These are phyloP conservation scores for Drosophila ezoana DNA, from an alignment of 2,888 invertebrate species.

Conservation along the genomic window DNA sequence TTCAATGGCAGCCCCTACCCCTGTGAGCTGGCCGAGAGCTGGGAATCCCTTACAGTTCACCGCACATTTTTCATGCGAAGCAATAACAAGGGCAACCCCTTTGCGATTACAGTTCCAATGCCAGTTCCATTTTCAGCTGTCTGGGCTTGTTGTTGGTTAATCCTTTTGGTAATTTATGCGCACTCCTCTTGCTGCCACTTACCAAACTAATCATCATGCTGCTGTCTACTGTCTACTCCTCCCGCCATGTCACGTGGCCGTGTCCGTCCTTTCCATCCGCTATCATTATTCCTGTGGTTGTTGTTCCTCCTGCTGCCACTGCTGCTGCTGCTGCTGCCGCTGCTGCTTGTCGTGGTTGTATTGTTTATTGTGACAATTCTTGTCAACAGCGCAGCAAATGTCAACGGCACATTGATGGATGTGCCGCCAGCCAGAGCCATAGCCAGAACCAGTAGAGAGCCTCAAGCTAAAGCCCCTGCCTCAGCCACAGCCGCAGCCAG, in stretches of 20 bases:
- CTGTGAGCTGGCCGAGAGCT: slow-evolving; percentile 4
- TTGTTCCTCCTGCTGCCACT: slow-evolving; percentile 16
- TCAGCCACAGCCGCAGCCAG: slow-evolving; percentile 41
- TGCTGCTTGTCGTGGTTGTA: slow-evolving; percentile 66
- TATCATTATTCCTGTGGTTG: slow-evolving; percentile 56
- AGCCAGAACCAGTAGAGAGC: slow-evolving; percentile 16
- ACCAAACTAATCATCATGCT: slow-evolving; percentile 74
- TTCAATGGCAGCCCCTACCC: slow-evolving; percentile 54
- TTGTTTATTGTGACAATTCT: slow-evolving; percentile 81
- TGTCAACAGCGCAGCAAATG: slow-evolving; percentile 78
- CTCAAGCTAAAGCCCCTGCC: slow-evolving; percentile 14
- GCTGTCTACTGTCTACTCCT: slow-evolving; percentile 22
- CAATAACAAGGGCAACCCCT: slow-evolving; percentile 48
- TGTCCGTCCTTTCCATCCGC: slow-evolving; percentile 40
- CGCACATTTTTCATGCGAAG: slow-evolving; percentile 59
- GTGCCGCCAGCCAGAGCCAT: slow-evolving; percentile 57
- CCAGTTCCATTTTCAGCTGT: slow-evolving; percentile 59
- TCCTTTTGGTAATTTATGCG: slow-evolving; percentile 79
- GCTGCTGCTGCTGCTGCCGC: slow-evolving; percentile 22
- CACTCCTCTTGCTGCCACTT: slow-evolving; percentile 72
- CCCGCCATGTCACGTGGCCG: slow-evolving; percentile 70
- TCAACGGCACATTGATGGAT: slow-evolving; percentile 79
- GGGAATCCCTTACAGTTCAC: slow-evolving; percentile 73
- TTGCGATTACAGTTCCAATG: slow-evolving; percentile 39
- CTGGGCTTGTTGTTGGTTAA: slow-evolving; percentile 66